These are phyloP conservation scores for Enteromius argenteus DNA, from an alignment of 2,797 vertebrate species.

Conservation along the genomic window DNA sequence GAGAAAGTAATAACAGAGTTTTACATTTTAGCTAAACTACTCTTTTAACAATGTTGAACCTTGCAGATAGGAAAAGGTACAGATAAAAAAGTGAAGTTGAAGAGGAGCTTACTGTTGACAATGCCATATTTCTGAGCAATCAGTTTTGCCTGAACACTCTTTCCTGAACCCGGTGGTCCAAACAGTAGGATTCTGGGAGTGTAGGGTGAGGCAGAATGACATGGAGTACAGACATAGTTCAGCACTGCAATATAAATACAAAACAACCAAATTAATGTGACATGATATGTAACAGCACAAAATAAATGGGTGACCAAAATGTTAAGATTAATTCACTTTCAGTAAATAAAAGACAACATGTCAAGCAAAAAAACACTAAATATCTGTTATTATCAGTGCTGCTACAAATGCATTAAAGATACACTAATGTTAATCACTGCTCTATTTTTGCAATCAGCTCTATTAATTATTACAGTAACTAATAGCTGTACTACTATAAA, in stretches of 20 bases:
- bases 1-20: not conserved
- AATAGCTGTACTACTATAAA: no score
- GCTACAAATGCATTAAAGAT: not conserved
- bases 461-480: not conserved
- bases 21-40: not conserved
- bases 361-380: no score
- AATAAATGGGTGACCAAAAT: not conserved
- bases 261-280: slow-evolving; percentile 36
- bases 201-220: slow-evolving; percentile 78
- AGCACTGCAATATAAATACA: slow-evolving; percentile 74
- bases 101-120: slow-evolving; percentile 84
- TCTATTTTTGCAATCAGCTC: not conserved
- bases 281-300: not conserved
- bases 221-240: slow-evolving; percentile 76
- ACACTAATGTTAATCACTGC: not conserved
- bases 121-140: slow-evolving; percentile 87
- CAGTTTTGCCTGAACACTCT: slow-evolving; percentile 85
- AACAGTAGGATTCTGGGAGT: slow-evolving; percentile 86
- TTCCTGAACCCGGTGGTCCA: slow-evolving; percentile 88
- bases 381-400: no score
- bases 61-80: not conserved
- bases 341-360: slow-evolving; percentile 33
- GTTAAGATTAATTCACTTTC: not conserved
- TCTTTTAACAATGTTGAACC: not conserved
- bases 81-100: slow-evolving; percentile 43